Evolutionary conservation across 2,888 invertebrate genomes (phyloP), one percentile per base, ranked within the genome.

Genomic region (Cheilosia variabilis): DNA sequence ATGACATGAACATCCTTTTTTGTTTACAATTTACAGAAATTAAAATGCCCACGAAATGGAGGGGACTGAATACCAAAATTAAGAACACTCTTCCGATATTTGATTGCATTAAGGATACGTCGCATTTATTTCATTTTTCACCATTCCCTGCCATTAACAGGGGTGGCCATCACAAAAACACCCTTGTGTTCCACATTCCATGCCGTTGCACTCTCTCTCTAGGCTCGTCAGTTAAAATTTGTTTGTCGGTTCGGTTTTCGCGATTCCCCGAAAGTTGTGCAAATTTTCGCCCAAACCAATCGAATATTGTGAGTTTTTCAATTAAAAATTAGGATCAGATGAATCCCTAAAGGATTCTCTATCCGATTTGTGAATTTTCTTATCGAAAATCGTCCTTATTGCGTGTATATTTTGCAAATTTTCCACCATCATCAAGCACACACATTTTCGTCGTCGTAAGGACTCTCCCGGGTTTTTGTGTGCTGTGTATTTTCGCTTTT

Each of bases 201-300:
- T 68, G 15, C 7, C 47, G 86, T 86, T 68, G 57, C 81, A 22
- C 57, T 57, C 66, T 81, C 75, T 66, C 76, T 66, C 62, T 63
- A 63, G 76, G 66, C 57, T 77, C 77, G 76, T 86, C 86, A 86
- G 86, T 86, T 57, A 72, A 72, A 68, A 62, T 73, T 86, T 86
- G 86, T 86, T 76, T 86, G 86, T 86, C 86, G 86, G 86, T 81
- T 81, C 86, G 81, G 86, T 86, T 86, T 86, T 86, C 66, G 81
- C 68, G 84, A 63, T 77, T 62, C 52, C 55, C 72, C 45, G 22
- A 50, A 68, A 34, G 77, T 77, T 68, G 76, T 72, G 50, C 31
- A 41, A 24, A 68, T 72, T 77, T 86, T 72, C 57, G 62, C 43
- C 19, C 50, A 68, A 73, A 69, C 63, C 41, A 83, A 73, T 17